These are phyloP conservation scores for Microctonus hyperodae DNA, from an alignment of 2,888 invertebrate genomes.

Conservation along the genomic window DNA sequence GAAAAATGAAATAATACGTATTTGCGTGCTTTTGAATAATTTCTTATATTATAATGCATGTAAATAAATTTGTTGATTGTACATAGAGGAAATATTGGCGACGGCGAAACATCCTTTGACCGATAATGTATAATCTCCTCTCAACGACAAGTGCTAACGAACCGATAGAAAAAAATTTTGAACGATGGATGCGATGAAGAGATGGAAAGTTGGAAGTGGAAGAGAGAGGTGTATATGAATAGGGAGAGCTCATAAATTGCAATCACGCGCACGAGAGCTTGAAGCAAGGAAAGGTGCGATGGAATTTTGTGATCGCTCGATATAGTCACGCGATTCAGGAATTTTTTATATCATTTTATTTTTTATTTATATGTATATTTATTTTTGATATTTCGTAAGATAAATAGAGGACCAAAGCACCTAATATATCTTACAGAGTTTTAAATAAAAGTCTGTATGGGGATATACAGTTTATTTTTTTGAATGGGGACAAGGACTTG, in stretches of 20 bases:
- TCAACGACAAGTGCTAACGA: constrained; percentile 46
- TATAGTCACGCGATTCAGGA: constrained; percentile 5
- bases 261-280: constrained; percentile 43
- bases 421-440: too few relatives aligned
- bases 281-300: background rate
- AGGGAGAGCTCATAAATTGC: constrained; percentile 50
- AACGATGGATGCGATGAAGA: constrained; percentile 36
- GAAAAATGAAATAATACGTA: too few relatives aligned
- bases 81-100: constrained; percentile 27
- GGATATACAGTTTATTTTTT: background rate
- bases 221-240: background rate
- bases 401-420: background rate
- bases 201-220: constrained; percentile 26
- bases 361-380: background rate
- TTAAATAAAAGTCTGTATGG: too few relatives aligned
- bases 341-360: background rate
- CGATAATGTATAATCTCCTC: constrained; percentile 27
- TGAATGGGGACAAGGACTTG: constrained; percentile 25
- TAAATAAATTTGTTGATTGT: constrained; percentile 38
- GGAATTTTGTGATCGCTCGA: constrained; percentile 10
- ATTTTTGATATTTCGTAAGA: background rate
- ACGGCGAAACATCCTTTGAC: constrained; percentile 14
- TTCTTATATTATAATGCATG: constrained; percentile 2
- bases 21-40: too few relatives aligned
- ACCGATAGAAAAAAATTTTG: constrained; percentile 50